Evolutionary conservation across 2,113 vertebrate species (phyloP).

Genomic region (Chamaea fasciata): DNA sequence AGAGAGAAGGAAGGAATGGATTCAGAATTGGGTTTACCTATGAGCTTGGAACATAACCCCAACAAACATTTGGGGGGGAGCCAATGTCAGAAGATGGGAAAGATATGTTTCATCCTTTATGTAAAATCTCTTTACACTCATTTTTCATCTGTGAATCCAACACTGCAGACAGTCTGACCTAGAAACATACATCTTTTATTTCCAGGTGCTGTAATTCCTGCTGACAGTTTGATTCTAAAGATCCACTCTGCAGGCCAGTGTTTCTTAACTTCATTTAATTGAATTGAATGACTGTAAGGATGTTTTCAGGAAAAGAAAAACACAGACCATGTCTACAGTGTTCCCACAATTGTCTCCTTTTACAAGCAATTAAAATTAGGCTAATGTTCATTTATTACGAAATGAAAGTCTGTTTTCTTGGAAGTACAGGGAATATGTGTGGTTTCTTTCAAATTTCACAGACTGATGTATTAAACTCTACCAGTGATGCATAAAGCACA

Average conservation of each 20-base stretch:
- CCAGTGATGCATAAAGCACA: not conserved
- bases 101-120: not conserved
- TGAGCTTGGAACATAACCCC: not conserved
- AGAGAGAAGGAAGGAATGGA: not conserved
- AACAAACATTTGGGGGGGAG: not conserved
- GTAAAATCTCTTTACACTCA: not conserved
- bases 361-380: slow-evolving; percentile 15
- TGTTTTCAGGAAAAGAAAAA: not conserved
- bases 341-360: slow-evolving; percentile 39
- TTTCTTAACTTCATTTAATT: not conserved
- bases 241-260: not conserved
- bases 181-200: not conserved
- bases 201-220: not conserved
- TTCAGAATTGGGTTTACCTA: not conserved
- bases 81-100: not conserved
- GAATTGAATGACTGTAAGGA: not conserved
- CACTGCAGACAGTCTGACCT: not conserved
- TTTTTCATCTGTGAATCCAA: not conserved
- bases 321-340: not conserved
- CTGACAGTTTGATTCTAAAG: not conserved
- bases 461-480: not conserved
- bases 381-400: not conserved
- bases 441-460: slow-evolving; percentile 9
- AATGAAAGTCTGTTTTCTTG: slow-evolving; percentile 16
- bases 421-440: not conserved